Evolutionary conservation across 2,888 invertebrate species (phyloP).

Genomic region (Temnothorax unifasciatus): DNA sequence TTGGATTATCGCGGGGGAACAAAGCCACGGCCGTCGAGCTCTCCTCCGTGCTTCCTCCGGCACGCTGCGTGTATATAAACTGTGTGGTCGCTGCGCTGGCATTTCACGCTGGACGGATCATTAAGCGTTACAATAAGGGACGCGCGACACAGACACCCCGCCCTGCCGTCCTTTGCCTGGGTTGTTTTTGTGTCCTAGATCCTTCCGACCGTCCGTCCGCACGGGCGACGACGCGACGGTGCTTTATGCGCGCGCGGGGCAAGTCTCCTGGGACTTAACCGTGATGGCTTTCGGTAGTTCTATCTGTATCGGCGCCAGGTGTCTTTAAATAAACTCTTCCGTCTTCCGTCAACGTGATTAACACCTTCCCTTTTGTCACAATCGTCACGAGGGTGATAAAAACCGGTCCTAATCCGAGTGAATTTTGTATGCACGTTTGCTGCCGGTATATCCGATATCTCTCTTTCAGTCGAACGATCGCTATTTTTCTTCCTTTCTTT

Average conservation of each 20-base stretch:
- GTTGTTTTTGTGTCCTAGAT: conserved; percentile 44
- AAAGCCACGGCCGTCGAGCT: conserved; percentile 6
- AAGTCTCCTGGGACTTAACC: neutral
- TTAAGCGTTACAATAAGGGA: conserved; percentile 50
- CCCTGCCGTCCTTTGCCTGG: neutral
- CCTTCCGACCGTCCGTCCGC: neutral
- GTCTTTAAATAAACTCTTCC: neutral
- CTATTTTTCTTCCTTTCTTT: neutral
- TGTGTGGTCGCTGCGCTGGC: conserved; percentile 15
- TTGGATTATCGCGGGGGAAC: neutral
- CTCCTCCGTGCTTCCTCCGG: neutral
- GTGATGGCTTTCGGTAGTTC: neutral
- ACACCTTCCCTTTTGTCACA: neutral
- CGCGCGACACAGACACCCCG: conserved; percentile 7
- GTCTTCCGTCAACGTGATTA: neutral
- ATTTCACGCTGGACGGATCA: conserved; percentile 52
- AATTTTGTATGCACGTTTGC: too few relatives aligned
- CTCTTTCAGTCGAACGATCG: neutral
- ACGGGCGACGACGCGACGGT: neutral
- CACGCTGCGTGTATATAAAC: neutral
- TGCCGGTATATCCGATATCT: neutral
- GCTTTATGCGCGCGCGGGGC: neutral
- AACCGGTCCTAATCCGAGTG: neutral
- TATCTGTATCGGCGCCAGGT: neutral
- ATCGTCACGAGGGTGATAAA: neutral